These are phyloP conservation scores for Gila orcuttii DNA, from an alignment of 2,113 vertebrate species.

Conservation along the genomic window DNA sequence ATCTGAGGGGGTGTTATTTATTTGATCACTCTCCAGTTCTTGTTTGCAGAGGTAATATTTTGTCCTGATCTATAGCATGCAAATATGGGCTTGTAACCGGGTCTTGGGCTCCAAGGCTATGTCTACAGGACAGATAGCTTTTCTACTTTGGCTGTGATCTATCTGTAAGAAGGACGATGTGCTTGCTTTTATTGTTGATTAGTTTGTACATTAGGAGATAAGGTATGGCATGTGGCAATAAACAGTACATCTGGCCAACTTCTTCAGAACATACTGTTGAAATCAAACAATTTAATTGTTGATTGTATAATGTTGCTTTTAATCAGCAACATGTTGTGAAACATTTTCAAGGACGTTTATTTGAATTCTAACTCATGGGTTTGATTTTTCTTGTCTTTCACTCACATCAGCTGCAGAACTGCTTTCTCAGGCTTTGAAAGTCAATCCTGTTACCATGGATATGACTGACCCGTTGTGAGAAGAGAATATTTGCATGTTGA, in stretches of 20 bases:
- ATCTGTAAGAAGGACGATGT: no score
- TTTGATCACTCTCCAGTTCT: not conserved
- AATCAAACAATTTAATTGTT: not conserved
- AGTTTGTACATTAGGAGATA: slow-evolving; percentile 11
- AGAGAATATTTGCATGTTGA: slow-evolving; percentile 32
- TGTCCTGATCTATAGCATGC: not conserved
- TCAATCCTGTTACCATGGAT: slow-evolving; percentile 54
- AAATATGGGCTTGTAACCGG: slow-evolving; percentile 31
- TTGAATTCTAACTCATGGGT: not conserved
- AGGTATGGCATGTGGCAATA: not conserved
- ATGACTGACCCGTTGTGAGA: slow-evolving; percentile 33
- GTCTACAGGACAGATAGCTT: slow-evolving; percentile 30
- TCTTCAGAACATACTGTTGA: not conserved
- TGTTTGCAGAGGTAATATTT: slow-evolving; percentile 27
- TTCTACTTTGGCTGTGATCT: slow-evolving; percentile 21
- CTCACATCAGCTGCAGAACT: not conserved
- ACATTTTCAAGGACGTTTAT: not conserved
- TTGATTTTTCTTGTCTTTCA: slow-evolving; percentile 6
- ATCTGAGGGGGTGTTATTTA: slow-evolving; percentile 2
- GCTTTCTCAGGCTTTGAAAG: slow-evolving; percentile 28
- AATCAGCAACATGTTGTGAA: not conserved
- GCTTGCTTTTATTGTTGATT: not conserved
- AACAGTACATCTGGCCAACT: not conserved
- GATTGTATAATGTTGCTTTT: not conserved
- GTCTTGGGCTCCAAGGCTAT: not conserved